Evolutionary conservation across 2,888 invertebrate genomes (phyloP).

Genomic region (Andrena marginata): DNA sequence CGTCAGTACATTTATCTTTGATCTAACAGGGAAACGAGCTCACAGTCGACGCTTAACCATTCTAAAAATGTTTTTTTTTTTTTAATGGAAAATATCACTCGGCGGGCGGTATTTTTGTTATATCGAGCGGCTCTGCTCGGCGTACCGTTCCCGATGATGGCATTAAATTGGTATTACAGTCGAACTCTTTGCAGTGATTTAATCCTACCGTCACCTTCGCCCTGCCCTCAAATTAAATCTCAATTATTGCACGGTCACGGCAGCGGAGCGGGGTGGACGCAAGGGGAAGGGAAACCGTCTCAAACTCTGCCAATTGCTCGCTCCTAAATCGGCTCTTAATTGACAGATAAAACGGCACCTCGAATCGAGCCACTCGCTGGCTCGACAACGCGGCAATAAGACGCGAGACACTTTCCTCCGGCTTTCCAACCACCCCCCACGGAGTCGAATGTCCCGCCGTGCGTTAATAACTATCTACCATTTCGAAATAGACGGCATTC

Average conservation of each 20-base stretch:
- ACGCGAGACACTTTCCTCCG: slow-evolving; percentile 42
- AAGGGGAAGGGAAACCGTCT: slow-evolving; percentile 22
- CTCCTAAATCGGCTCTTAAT: slow-evolving; percentile 61
- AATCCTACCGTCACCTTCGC: slow-evolving; percentile 52
- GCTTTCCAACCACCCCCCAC: neutral
- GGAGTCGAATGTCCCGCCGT: neutral
- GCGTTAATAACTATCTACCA: slow-evolving; percentile 10
- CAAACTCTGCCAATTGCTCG: slow-evolving; percentile 57
- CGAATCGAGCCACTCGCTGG: slow-evolving; percentile 33
- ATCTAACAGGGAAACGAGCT: slow-evolving; percentile 4
- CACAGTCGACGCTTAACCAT: neutral
- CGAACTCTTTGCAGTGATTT: slow-evolving; percentile 36
- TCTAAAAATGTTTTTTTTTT: neutral
- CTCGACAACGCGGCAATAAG: slow-evolving; percentile 42
- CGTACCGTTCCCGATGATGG: neutral
- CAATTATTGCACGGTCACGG: slow-evolving; percentile 46
- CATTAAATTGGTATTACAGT: slow-evolving; percentile 44
- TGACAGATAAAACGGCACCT: slow-evolving; percentile 60
- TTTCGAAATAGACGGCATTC: slow-evolving; percentile 23
- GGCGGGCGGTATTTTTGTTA: slow-evolving; percentile 14
- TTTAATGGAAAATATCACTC: neutral
- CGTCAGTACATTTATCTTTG: slow-evolving; percentile 6
- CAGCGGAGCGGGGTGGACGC: neutral
- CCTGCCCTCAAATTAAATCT: slow-evolving; percentile 53
- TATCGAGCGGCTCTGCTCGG: neutral